Evolutionary conservation across 37 sponge, comb jelly and placozoan genomes (phyloP).

Genomic region (Cliona cf. orientalis): DNA sequence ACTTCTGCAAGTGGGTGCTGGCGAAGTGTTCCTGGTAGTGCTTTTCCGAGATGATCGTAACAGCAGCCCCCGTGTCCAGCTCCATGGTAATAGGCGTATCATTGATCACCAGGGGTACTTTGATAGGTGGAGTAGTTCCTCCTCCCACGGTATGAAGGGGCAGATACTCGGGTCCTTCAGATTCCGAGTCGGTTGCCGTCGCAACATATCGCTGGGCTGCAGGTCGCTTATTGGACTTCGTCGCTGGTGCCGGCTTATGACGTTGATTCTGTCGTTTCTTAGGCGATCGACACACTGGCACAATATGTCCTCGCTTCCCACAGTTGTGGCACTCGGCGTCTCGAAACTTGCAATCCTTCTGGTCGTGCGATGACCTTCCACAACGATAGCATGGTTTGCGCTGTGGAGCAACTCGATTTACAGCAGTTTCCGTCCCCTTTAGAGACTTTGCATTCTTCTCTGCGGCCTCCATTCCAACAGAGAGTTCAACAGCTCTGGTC

Average conservation of each 20-base stretch:
- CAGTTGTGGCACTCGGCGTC: neutral
- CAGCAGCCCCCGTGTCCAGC: constrained; percentile 27
- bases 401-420: neutral
- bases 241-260: neutral
- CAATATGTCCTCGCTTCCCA: constrained; percentile 8
- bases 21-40: no score
- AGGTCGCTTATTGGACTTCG: no score
- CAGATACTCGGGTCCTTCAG: no score
- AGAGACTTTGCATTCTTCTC: neutral
- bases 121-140: neutral
- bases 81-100: constrained; percentile 11
- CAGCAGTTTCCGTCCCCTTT: no score
- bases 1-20: neutral
- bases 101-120: neutral
- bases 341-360: neutral
- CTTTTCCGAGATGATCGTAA: neutral
- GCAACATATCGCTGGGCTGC: no score
- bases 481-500: neutral
- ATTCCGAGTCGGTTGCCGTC: no score
- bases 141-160: constrained; percentile 3
- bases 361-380: neutral
- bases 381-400: neutral
- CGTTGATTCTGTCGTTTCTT: neutral
- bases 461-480: neutral
- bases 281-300: neutral